phyloP scores from a whole-genome alignment of 1,140 invertebrate genomes.

The Drosophila paulistorum region DNA sequence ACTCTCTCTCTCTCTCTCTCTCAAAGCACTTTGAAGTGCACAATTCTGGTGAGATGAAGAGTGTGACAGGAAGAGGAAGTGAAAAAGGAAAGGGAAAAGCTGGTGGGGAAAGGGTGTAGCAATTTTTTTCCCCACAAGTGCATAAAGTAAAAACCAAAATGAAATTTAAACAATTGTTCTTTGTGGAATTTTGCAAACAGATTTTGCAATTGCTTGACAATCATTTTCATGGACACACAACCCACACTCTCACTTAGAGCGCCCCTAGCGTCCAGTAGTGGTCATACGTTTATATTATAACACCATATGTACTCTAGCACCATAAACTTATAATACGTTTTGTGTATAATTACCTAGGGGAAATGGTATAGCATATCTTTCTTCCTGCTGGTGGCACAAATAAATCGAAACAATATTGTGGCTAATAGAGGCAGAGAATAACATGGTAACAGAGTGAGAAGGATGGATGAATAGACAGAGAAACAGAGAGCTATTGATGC shows the following conservation, averaged over 20 bases:
- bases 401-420: conserved; percentile 28
- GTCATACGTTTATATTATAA: conserved; percentile 40
- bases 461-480: background rate
- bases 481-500: background rate
- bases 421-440: background rate
- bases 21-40: conserved; percentile 1
- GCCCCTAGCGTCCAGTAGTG: conserved; percentile 4
- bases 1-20: background rate
- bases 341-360: conserved; percentile 24
- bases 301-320: conserved; percentile 43
- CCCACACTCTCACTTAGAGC: background rate
- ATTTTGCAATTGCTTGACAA: conserved; percentile 52
- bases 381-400: conserved; percentile 1
- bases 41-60: background rate
- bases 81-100: background rate
- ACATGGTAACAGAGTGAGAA: background rate
- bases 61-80: background rate
- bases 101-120: no score
- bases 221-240: conserved; percentile 7
- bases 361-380: conserved; percentile 10
- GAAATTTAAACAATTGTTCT: conserved; percentile 54
- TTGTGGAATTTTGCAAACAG: conserved; percentile 45
- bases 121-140: conserved; percentile 35
- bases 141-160: conserved; percentile 32
- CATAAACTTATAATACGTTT: conserved; percentile 40